phyloP scores from a whole-genome alignment of 2,113 vertebrate genomes.

The Mus pahari region DNA sequence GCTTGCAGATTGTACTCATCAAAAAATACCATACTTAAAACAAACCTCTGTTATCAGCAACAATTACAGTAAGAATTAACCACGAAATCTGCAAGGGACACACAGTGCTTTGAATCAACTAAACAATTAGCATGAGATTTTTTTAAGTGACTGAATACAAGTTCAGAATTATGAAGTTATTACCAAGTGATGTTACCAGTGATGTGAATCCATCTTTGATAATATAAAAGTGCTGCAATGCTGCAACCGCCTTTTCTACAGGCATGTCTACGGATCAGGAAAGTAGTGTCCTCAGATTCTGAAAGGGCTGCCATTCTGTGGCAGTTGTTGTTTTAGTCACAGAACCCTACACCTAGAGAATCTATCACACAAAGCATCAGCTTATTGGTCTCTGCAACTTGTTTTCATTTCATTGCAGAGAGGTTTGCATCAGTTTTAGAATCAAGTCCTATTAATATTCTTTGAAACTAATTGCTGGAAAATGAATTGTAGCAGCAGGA shows the following conservation, averaged over 20 bases:
- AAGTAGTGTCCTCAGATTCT: constrained; percentile 20
- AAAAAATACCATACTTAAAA: constrained; percentile 54
- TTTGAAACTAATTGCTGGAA: constrained; percentile 50
- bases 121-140: constrained; percentile 77
- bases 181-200: constrained; percentile 82
- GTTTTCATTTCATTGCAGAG: constrained; percentile 65
- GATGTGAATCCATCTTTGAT: constrained; percentile 80
- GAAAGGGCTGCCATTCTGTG: constrained; percentile 28
- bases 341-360: not conserved
- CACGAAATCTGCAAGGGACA: constrained; percentile 66
- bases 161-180: constrained; percentile 81
- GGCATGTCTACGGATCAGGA: constrained; percentile 35
- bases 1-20: not conserved
- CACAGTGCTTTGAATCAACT: constrained; percentile 78
- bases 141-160: constrained; percentile 81
- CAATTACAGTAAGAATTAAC: constrained; percentile 74
- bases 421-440: constrained; percentile 62
- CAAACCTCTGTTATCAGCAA: constrained; percentile 63
- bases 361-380: constrained; percentile 59
- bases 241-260: constrained; percentile 8
- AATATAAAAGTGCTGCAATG: constrained; percentile 73
- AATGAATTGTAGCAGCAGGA: constrained; percentile 61
- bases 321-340: constrained; percentile 62
- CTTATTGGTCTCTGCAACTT: constrained; percentile 55
- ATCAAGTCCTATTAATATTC: constrained; percentile 46